A percentile compares a stretch with the other conserved stretches of the same genome.
phyloP scores from a whole-genome alignment of 2,113 vertebrate genomes.

The Atherinomorus stipes region DNA sequence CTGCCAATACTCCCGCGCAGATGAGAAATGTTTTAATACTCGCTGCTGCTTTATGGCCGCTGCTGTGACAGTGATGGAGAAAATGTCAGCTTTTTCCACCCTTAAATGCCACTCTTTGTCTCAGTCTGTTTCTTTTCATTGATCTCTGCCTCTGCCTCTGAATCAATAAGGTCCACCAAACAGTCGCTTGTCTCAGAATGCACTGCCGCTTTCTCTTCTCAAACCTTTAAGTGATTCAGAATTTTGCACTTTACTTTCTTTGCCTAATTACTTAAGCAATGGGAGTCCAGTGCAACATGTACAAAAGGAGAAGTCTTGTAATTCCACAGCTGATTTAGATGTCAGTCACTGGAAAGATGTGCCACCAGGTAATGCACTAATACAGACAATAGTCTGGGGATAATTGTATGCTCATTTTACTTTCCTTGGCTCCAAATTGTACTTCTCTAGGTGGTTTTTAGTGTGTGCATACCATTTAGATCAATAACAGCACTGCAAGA shows the following conservation, averaged over 20 bases:
- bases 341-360: constrained; percentile 55
- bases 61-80: constrained; percentile 98
- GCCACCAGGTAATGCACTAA: not conserved
- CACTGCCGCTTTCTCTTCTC: constrained; percentile 83
- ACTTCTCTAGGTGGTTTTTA: not conserved
- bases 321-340: constrained; percentile 70
- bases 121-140: constrained; percentile 93
- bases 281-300: constrained; percentile 44
- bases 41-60: constrained; percentile 94
- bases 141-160: constrained; percentile 94
- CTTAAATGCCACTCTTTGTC: constrained; percentile 99
- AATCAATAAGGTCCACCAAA: constrained; percentile 85
- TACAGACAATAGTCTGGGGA: not conserved
- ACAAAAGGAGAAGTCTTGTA: constrained; percentile 53
- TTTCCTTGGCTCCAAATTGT: constrained; percentile 39
- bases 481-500: constrained; percentile 40
- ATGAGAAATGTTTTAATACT: constrained; percentile 99
- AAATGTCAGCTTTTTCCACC: constrained; percentile 96
- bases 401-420: constrained; percentile 41
- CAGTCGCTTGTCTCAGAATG: constrained; percentile 84
- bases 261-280: constrained; percentile 76
- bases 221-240: constrained; percentile 64
- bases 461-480: constrained; percentile 42
- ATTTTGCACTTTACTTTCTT: constrained; percentile 74
- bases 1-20: constrained; percentile 96